These are phyloP conservation scores for Microcebus lehilahytsara DNA, from an alignment of 2,113 vertebrate species.

Conservation along the genomic window DNA sequence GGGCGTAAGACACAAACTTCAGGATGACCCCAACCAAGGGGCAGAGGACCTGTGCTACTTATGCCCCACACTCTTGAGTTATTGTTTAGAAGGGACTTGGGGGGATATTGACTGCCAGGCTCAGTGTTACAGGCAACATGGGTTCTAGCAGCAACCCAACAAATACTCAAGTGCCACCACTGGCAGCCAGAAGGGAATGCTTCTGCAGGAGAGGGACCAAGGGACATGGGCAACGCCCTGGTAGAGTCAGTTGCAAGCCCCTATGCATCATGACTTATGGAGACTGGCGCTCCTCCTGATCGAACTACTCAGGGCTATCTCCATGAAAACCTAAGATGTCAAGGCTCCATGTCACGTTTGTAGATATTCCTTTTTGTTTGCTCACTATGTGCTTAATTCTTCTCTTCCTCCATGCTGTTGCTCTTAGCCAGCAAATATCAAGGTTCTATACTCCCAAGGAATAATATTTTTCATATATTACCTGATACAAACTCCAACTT, in stretches of 20 bases:
- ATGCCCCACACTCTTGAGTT: background rate
- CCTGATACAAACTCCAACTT: background rate
- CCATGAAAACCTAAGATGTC: background rate
- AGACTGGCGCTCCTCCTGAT: constrained; percentile 61
- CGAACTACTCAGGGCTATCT: constrained; percentile 59
- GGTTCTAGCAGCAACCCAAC: background rate
- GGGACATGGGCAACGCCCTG: constrained; percentile 31
- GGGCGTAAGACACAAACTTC: background rate
- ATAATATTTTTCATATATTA: background rate
- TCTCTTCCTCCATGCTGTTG: background rate
- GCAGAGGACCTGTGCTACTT: background rate
- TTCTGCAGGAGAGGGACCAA: constrained; percentile 34
- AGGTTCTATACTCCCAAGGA: background rate
- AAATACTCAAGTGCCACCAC: background rate
- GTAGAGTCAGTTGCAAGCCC: background rate
- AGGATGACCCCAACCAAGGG: background rate
- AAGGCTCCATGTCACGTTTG: background rate
- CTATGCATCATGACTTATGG: constrained; percentile 65
- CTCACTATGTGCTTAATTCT: background rate
- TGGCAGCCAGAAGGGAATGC: background rate
- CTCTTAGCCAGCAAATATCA: background rate
- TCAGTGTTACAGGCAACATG: background rate
- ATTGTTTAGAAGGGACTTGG: background rate
- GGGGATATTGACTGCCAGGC: background rate
- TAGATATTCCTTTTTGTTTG: constrained; percentile 28